Evolutionary conservation across 92 coral and sea anemone genomes (phyloP).

Genomic region (Palythoa caribaeorum): DNA sequence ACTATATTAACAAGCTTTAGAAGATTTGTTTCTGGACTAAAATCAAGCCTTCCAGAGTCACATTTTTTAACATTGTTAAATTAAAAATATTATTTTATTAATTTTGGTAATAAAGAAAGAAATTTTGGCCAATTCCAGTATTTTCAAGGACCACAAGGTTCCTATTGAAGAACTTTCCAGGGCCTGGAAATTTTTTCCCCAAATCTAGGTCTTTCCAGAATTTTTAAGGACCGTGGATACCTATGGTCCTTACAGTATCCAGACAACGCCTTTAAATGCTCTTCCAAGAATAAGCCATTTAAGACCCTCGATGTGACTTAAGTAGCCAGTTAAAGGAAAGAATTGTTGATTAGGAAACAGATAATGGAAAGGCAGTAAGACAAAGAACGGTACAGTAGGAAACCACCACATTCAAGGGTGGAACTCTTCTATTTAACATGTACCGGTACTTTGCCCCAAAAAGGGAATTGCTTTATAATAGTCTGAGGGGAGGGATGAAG

Average conservation of each 20-base stretch:
- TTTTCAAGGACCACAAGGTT: no score
- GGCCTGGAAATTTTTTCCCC: background rate
- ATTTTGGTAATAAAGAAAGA: no score
- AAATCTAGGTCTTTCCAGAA: no score
- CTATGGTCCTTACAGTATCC: background rate
- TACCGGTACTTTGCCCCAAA: background rate
- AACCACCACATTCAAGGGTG: slow-evolving; percentile 20
- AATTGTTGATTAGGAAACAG: slow-evolving; percentile 64
- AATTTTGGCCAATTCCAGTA: no score
- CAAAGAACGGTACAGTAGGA: slow-evolving; percentile 37
- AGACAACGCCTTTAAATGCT: slow-evolving; percentile 28
- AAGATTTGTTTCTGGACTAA: no score
- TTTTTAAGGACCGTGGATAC: no score
- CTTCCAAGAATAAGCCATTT: slow-evolving; percentile 46
- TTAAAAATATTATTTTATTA: no score
- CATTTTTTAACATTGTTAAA: no score
- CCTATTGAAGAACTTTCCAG: background rate
- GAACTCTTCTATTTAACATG: slow-evolving; percentile 28
- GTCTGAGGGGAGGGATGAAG: slow-evolving; percentile 8
- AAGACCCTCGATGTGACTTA: background rate
- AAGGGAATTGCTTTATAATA: background rate
- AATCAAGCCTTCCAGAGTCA: no score
- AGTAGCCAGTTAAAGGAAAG: slow-evolving; percentile 25
- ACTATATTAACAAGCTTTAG: no score
- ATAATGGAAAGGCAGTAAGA: slow-evolving; percentile 62